phyloP scores from a whole-genome alignment of 2,888 invertebrate species.

The Aphrophora alni region DNA sequence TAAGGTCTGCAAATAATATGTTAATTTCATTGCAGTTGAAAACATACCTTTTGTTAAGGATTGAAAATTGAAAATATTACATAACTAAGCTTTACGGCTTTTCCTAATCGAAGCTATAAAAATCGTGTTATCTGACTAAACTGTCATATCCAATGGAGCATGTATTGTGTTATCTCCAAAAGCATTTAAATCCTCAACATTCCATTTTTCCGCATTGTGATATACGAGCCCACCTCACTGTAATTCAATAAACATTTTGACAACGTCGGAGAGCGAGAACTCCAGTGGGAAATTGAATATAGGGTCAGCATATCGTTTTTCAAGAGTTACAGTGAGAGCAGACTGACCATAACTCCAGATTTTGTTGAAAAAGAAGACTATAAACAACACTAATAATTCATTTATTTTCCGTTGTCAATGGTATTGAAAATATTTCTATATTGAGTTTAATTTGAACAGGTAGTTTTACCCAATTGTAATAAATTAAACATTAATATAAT shows the following conservation, averaged over 20 bases:
- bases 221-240: not conserved
- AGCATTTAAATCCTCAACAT: conserved; percentile 1
- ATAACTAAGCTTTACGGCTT: not conserved
- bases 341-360: not conserved
- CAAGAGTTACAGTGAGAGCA: not conserved
- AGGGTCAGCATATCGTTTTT: conserved; percentile 9
- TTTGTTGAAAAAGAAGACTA: not conserved
- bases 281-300: conserved; percentile 2
- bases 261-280: conserved; percentile 2
- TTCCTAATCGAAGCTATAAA: not conserved
- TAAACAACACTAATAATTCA: not conserved
- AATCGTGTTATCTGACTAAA: not conserved
- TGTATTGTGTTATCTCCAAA: conserved; percentile 2
- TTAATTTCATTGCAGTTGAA: too few relatives aligned
- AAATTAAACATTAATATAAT: too few relatives aligned
- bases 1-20: too few relatives aligned
- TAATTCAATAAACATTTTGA: conserved; percentile 9
- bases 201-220: not conserved
- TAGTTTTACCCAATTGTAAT: too few relatives aligned
- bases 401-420: not conserved
- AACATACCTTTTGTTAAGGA: too few relatives aligned
- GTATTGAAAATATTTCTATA: too few relatives aligned
- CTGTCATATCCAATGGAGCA: not conserved
- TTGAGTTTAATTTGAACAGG: too few relatives aligned
- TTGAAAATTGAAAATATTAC: too few relatives aligned